A percentile compares a stretch with the other conserved stretches of the same genome.
Conservation (phyloP, 2,797 vertebrate genomes). For the Alca torda region DNA sequence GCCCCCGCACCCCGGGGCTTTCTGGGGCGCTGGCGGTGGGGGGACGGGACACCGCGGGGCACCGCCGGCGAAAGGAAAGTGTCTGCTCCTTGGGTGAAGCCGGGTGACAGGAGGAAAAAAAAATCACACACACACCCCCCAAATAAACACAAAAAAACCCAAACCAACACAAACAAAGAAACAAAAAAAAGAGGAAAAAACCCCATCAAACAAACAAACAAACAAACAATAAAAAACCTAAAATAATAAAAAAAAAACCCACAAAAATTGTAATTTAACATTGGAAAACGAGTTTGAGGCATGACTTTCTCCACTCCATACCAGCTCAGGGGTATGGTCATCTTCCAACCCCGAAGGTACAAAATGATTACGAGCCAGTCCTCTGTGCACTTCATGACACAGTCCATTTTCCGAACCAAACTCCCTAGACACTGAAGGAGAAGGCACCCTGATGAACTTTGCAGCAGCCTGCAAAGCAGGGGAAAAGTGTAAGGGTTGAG, state of each 20-base stretch:
- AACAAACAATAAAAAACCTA: neutral
- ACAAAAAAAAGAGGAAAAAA: neutral
- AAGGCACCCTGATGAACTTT: neutral
- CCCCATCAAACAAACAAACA: neutral
- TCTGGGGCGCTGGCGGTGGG: too few species aligned
- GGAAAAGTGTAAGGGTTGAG: neutral
- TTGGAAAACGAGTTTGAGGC: neutral
- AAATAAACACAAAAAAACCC: neutral
- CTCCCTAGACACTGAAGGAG: neutral
- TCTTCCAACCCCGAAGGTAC: neutral
- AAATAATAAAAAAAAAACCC: too few species aligned
- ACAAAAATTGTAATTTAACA: too few species aligned
- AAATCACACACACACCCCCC: too few species aligned
- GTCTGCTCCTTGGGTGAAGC: neutral
- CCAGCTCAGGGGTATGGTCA: neutral
- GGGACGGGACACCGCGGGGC: too few species aligned
- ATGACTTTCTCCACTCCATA: neutral
- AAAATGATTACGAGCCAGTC: too few species aligned
- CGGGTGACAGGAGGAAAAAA: too few species aligned
- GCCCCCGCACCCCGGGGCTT: neutral
- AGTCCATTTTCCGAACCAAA: neutral
- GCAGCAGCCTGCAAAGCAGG: neutral
- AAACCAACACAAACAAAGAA: too few species aligned
- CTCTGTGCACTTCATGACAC: neutral
- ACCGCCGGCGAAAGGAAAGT: accelerated